Evolutionary conservation across 2,797 vertebrate genomes (phyloP).

Genomic region (Pangasius macronema): DNA sequence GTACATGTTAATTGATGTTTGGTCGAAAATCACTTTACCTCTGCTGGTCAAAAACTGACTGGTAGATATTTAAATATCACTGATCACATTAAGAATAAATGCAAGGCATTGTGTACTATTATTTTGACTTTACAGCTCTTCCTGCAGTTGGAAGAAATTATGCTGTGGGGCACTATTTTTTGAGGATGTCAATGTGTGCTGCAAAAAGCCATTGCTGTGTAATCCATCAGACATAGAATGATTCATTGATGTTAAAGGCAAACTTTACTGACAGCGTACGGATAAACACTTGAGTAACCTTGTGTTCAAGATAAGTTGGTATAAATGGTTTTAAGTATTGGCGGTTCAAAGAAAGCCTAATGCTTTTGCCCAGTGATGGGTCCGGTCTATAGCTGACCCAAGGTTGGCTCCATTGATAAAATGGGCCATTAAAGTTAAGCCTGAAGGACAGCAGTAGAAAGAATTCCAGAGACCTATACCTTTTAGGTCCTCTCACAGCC

Average conservation of each 20-base stretch:
- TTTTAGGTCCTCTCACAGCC: conserved; percentile 47
- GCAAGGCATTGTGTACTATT: not conserved
- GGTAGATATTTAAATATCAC: not conserved
- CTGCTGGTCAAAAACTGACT: not conserved
- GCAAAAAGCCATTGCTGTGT: conserved; percentile 14
- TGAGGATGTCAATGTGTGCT: not conserved
- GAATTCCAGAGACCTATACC: conserved; percentile 44
- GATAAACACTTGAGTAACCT: conserved; percentile 53
- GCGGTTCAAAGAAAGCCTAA: conserved; percentile 42
- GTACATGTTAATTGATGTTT: not conserved
- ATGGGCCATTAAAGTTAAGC: conserved; percentile 52
- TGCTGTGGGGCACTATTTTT: not conserved
- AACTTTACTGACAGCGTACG: conserved; percentile 27
- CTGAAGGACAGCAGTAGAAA: conserved; percentile 43
- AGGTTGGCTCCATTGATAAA: conserved; percentile 52
- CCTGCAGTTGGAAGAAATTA: not conserved
- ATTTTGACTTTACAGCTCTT: not conserved
- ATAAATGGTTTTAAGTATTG: conserved; percentile 45
- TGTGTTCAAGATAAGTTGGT: conserved; percentile 42
- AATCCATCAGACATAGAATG: conserved; percentile 28
- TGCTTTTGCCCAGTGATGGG: conserved; percentile 30
- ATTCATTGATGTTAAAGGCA: conserved; percentile 31
- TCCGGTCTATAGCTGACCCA: conserved; percentile 44
- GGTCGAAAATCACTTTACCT: not conserved
- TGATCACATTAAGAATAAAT: not conserved